Conservation (phyloP, 2,797 vertebrate genomes). For the Microchirus variegatus region DNA sequence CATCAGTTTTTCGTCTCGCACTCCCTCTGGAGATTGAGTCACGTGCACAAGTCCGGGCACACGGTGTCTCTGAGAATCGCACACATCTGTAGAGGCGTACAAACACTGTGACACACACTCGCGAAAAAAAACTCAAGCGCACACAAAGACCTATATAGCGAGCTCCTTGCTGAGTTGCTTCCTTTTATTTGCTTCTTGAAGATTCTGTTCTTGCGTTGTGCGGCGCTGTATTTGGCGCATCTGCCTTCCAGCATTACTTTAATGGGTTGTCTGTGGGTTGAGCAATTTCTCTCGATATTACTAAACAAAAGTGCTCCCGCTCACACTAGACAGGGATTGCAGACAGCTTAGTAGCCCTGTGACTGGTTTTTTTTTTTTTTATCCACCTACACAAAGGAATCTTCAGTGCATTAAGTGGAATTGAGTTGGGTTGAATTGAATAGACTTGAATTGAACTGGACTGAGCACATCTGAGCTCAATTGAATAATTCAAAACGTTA, state of each 20-base stretch:
- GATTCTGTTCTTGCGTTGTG: slow-evolving; percentile 53
- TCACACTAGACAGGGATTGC: slow-evolving; percentile 55
- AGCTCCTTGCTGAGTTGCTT: slow-evolving; percentile 65
- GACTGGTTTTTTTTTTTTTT: slow-evolving; percentile 71
- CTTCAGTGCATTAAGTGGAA: slow-evolving; percentile 62
- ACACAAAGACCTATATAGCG: slow-evolving; percentile 67
- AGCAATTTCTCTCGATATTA: slow-evolving; percentile 73
- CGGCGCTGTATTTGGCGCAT: slow-evolving; percentile 61
- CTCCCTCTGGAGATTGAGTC: slow-evolving; percentile 68
- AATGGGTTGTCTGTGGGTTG: slow-evolving; percentile 74
- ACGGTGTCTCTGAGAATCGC: slow-evolving; percentile 60
- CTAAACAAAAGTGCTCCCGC: slow-evolving; percentile 69
- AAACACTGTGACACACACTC: slow-evolving; percentile 45
- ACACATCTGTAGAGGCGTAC: slow-evolving; percentile 47
- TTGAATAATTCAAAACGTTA: slow-evolving; percentile 45
- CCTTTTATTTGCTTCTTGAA: slow-evolving; percentile 70
- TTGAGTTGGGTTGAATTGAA: slow-evolving; percentile 65
- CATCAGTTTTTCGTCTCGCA: slow-evolving; percentile 73
- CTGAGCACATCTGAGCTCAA: slow-evolving; percentile 31
- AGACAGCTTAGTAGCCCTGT: slow-evolving; percentile 66
- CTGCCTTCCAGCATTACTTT: slow-evolving; percentile 76
- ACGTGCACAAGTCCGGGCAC: slow-evolving; percentile 54
- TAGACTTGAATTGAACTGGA: slow-evolving; percentile 57
- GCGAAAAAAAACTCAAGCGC: slow-evolving; percentile 24
- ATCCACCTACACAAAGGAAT: slow-evolving; percentile 69